Conservation (phyloP, 2,797 vertebrate species). For the Toxotes lorentzi region DNA sequence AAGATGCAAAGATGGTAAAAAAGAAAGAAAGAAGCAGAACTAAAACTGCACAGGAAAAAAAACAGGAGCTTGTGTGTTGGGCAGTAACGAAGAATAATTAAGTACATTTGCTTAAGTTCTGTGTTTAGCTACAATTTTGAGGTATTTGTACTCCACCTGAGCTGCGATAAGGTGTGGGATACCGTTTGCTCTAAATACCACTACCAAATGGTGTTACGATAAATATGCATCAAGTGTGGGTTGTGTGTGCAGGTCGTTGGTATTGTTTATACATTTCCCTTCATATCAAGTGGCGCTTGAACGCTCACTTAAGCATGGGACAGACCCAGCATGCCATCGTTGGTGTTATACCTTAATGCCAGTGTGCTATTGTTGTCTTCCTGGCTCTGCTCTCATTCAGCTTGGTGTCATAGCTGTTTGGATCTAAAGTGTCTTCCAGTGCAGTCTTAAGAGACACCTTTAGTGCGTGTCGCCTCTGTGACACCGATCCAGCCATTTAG, state of each 20-base stretch:
- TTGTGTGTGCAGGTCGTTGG: not conserved
- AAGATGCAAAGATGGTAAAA: not conserved
- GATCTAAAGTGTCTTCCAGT: not conserved
- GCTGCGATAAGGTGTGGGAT: not conserved
- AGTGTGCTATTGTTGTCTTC: constrained; percentile 6
- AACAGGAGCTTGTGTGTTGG: too few species aligned
- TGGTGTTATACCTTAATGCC: not conserved
- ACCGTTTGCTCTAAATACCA: not conserved
- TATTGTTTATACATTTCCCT: constrained; percentile 20
- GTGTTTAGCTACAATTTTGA: too few species aligned
- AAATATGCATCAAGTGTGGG: not conserved
- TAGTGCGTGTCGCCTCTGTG: not conserved
- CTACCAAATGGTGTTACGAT: not conserved
- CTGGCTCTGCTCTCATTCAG: not conserved
- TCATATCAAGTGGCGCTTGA: constrained; percentile 15
- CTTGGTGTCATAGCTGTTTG: not conserved
- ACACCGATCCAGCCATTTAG: constrained; percentile 1
- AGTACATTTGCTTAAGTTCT: too few species aligned
- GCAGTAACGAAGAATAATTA: too few species aligned
- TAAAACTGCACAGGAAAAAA: not conserved
- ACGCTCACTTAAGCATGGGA: constrained; percentile 9
- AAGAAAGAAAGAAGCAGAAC: not conserved
- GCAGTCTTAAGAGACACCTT: not conserved
- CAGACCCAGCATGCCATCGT: not conserved
- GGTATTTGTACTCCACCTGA: too few species aligned